These are phyloP conservation scores for Hofmannophila pseudospretella DNA, from an alignment of 2,888 invertebrate species.

Conservation along the genomic window DNA sequence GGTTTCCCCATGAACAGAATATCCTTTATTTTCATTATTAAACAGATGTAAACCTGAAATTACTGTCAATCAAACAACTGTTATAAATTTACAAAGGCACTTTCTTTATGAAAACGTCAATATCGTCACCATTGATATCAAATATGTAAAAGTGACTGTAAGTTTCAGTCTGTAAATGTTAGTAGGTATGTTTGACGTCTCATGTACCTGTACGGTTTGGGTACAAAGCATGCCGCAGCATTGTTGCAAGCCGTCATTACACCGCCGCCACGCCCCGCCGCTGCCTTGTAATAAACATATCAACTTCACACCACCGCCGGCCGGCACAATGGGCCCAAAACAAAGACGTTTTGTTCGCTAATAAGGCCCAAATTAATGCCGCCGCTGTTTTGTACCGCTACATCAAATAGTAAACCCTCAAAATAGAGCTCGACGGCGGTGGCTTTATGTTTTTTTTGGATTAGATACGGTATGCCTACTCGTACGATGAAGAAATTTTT, in stretches of 20 bases:
- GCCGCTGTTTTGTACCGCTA: constrained; percentile 3
- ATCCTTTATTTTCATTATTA: no score
- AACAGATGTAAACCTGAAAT: no score
- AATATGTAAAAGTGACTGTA: no score
- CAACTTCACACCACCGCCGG: constrained; percentile 43
- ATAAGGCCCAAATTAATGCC: constrained; percentile 43
- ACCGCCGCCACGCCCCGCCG: constrained; percentile 22
- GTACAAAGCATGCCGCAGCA: neutral
- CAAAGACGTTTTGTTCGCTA: constrained; percentile 47
- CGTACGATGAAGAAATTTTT: no score
- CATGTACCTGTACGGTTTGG: neutral
- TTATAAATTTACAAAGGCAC: no score
- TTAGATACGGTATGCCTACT: neutral
- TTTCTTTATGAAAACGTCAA: no score
- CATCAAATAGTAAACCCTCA: constrained; percentile 1
- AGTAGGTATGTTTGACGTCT: no score
- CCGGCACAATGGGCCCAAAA: constrained; percentile 41
- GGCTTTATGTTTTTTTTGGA: neutral
- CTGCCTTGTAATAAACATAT: constrained; percentile 56
- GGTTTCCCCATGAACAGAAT: no score
- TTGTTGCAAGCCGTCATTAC: constrained; percentile 22
- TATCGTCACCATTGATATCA: no score
- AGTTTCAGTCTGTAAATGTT: no score
- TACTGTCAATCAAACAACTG: no score
- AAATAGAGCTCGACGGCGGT: constrained; percentile 1